These are phyloP conservation scores for Tautogolabrus adspersus DNA, from an alignment of 2,113 vertebrate species.

Conservation along the genomic window DNA sequence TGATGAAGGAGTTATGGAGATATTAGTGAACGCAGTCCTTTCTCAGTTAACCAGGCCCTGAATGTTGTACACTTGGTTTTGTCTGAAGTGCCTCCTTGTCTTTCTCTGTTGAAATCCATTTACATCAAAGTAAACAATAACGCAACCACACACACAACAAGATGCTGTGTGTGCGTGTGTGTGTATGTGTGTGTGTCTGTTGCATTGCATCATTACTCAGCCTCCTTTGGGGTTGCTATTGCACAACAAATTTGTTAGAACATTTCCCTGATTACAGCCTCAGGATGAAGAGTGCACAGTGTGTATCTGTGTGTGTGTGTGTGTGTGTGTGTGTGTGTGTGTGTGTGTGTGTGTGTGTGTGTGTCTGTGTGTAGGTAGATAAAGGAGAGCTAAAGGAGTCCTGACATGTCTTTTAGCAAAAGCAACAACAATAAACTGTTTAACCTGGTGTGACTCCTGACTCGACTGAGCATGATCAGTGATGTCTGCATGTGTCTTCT, in stretches of 20 bases:
- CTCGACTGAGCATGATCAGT: slow-evolving; percentile 19
- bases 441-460: slow-evolving; percentile 26
- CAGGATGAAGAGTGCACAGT: slow-evolving; percentile 4
- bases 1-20: no score
- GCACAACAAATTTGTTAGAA: slow-evolving; percentile 57
- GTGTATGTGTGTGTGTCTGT: slow-evolving; percentile 10
- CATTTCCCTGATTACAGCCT: slow-evolving; percentile 63
- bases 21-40: no score
- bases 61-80: no score
- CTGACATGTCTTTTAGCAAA: slow-evolving; percentile 56
- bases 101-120: background rate
- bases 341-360: background rate
- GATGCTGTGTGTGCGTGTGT: background rate
- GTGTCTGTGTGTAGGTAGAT: slow-evolving; percentile 2
- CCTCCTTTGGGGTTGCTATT: slow-evolving; percentile 48
- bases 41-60: no score
- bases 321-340: slow-evolving; percentile 5
- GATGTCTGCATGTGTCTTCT: background rate
- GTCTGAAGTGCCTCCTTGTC: background rate
- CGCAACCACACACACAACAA: background rate
- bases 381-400: slow-evolving; percentile 49
- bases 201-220: slow-evolving; percentile 51
- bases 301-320: background rate
- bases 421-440: slow-evolving; percentile 31
- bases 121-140: background rate